phyloP scores from a whole-genome alignment of 35 echinoderm and acorn worm genomes.

The Apostichopus parvimensis region DNA sequence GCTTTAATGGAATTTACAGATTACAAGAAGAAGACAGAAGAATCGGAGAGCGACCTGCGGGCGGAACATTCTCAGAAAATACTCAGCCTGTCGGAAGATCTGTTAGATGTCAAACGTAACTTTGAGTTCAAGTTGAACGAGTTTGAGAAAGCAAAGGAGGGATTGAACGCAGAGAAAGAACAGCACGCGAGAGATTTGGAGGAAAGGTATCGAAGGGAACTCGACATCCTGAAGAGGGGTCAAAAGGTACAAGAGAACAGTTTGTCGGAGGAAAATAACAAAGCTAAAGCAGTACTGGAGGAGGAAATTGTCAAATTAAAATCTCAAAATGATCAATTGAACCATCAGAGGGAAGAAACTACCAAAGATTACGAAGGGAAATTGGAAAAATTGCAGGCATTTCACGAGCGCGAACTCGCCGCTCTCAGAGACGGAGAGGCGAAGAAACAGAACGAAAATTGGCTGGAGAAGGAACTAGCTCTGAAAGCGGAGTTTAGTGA shows the following conservation, averaged over 20 bases:
- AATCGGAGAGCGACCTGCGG: slow-evolving; percentile 67
- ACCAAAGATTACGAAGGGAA: slow-evolving; percentile 91
- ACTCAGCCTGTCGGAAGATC: slow-evolving; percentile 82
- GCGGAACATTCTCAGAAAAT: slow-evolving; percentile 89
- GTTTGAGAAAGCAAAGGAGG: slow-evolving; percentile 74
- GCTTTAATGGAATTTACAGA: slow-evolving; percentile 70
- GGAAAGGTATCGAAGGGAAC: slow-evolving; percentile 57
- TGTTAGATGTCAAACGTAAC: slow-evolving; percentile 79
- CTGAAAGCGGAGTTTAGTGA: slow-evolving; percentile 72
- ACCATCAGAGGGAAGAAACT: slow-evolving; percentile 64
- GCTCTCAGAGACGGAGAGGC: slow-evolving; percentile 67
- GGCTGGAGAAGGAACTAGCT: slow-evolving; percentile 75
- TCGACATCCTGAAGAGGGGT: slow-evolving; percentile 64
- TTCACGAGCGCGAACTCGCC: slow-evolving; percentile 85
- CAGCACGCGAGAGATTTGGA: slow-evolving; percentile 56
- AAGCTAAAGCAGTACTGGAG: slow-evolving; percentile 58
- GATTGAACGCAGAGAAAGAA: slow-evolving; percentile 65
- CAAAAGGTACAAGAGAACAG: slow-evolving; percentile 55
- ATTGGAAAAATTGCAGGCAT: slow-evolving; percentile 84
- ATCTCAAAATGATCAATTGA: slow-evolving; percentile 60
- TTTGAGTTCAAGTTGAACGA: slow-evolving; percentile 84
- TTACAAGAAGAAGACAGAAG: slow-evolving; percentile 68
- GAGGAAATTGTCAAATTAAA: slow-evolving; percentile 77
- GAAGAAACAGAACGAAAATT: slow-evolving; percentile 62
- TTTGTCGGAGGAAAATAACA: slow-evolving; percentile 61